Evolutionary conservation across 2,888 invertebrate genomes (phyloP).

Genomic region (Agonopterix heracliana): DNA sequence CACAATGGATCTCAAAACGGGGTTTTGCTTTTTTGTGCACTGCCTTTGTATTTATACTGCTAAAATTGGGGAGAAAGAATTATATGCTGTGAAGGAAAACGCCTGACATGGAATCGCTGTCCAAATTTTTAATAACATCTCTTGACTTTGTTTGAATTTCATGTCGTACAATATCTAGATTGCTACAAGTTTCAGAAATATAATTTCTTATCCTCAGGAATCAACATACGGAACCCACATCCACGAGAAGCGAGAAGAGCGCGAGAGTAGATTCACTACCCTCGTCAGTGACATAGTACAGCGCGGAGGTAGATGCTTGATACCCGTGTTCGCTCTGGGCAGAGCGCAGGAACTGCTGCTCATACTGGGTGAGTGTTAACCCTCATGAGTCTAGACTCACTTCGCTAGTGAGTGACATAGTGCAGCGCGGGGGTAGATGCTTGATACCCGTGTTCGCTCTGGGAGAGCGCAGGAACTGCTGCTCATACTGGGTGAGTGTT

Average conservation of each 20-base stretch:
- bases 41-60: too few relatives aligned
- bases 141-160: too few relatives aligned
- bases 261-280: conserved; percentile 94
- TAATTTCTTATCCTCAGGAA: conserved; percentile 76
- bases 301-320: conserved; percentile 97
- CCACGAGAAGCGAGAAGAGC: conserved; percentile 97
- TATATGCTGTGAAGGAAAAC: too few relatives aligned
- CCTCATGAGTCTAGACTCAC: conserved; percentile 94
- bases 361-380: conserved; percentile 79
- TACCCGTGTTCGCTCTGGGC: conserved; percentile 98
- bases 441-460: conserved; percentile 99
- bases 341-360: conserved; percentile 96
- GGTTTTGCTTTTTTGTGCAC: too few relatives aligned
- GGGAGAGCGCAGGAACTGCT: conserved; percentile 97
- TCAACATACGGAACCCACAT: conserved; percentile 99
- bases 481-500: conserved; percentile 85
- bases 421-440: conserved; percentile 97
- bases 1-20: too few relatives aligned
- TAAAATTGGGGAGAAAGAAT: too few relatives aligned
- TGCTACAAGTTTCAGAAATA: too few relatives aligned
- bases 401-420: conserved; percentile 96
- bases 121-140: too few relatives aligned
- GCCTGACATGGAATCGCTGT: too few relatives aligned
- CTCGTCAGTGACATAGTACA: conserved; percentile 97
- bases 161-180: too few relatives aligned